Conservation (phyloP, 2,888 invertebrate species). For the Galeruca laticollis region DNA sequence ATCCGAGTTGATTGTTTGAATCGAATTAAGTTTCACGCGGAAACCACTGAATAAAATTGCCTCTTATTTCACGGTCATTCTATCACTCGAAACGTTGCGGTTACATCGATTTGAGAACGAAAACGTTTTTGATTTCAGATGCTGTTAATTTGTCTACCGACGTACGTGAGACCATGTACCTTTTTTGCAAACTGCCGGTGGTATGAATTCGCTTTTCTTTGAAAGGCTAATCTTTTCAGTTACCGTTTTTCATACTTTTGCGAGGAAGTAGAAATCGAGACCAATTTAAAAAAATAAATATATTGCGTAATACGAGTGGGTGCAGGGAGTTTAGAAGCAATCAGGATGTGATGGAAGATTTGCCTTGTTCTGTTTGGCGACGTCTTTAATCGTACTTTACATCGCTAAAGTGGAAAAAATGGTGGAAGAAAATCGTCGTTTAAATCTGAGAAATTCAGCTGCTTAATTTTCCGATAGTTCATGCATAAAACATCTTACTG, state of each 20-base stretch:
- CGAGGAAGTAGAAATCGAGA: background rate
- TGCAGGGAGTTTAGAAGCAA: too few species aligned
- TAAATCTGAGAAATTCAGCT: too few species aligned
- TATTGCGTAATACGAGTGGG: too few species aligned
- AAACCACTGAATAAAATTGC: constrained; percentile 43
- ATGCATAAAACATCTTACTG: too few species aligned
- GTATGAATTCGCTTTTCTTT: constrained; percentile 1
- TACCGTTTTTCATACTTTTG: background rate
- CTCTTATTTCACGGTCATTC: constrained; percentile 29
- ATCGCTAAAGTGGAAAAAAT: too few species aligned
- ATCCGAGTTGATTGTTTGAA: constrained; percentile 42
- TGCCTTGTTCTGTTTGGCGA: too few species aligned
- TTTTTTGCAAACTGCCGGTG: background rate
- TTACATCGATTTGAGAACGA: constrained; percentile 44
- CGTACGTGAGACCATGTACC: constrained; percentile 43
- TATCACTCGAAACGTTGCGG: constrained; percentile 33
- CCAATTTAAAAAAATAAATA: background rate
- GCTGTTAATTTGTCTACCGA: constrained; percentile 41
- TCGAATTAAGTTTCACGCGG: constrained; percentile 41
- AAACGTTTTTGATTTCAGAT: constrained; percentile 46
- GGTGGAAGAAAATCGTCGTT: too few species aligned
- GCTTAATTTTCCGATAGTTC: too few species aligned
- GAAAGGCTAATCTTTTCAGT: background rate
- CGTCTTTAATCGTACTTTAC: too few species aligned
- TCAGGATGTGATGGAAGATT: too few species aligned